These are phyloP conservation scores for Copidosoma aretas DNA, from an alignment of 2,888 invertebrate species.

Conservation along the genomic window DNA sequence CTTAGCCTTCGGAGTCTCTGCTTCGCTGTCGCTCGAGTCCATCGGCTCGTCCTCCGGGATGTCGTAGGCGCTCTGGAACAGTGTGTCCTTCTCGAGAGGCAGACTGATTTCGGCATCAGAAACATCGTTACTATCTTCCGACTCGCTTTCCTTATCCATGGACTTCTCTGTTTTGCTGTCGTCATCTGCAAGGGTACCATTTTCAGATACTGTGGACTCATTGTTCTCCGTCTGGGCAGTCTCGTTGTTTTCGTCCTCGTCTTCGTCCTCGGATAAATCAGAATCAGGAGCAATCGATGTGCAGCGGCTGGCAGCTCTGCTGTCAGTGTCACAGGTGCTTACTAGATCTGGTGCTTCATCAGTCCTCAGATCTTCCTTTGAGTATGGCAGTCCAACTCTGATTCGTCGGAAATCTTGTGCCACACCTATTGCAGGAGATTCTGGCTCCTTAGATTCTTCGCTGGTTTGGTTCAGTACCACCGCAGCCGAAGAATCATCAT, in stretches of 20 bases:
- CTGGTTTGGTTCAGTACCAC: neutral
- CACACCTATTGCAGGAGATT: constrained; percentile 62
- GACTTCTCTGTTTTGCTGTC: constrained; percentile 11
- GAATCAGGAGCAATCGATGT: constrained; percentile 23
- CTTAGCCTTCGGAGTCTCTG: constrained; percentile 62
- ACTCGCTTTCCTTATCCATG: constrained; percentile 47
- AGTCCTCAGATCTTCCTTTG: constrained; percentile 66
- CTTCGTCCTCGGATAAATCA: constrained; percentile 23
- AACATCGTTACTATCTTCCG: constrained; percentile 48
- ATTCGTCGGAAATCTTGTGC: constrained; percentile 86
- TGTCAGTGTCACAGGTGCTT: constrained; percentile 21
- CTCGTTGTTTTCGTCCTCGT: constrained; percentile 24
- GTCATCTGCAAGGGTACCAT: no score
- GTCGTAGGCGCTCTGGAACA: constrained; percentile 56
- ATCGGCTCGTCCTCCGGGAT: constrained; percentile 58
- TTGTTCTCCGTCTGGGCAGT: constrained; percentile 53
- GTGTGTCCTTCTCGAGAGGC: constrained; percentile 59
- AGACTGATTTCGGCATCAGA: neutral
- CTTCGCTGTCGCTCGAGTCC: constrained; percentile 65
- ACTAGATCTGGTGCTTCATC: constrained; percentile 38
- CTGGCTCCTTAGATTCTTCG: constrained; percentile 38
- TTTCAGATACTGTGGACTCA: neutral
- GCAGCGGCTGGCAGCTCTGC: constrained; percentile 22
- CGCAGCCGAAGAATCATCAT: constrained; percentile 18
- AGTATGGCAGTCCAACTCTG: constrained; percentile 75